A percentile compares a stretch with the other conserved stretches of the same genome.
Evolutionary conservation across 2,888 invertebrate species (phyloP).

Genomic region (Meta bourneti): DNA sequence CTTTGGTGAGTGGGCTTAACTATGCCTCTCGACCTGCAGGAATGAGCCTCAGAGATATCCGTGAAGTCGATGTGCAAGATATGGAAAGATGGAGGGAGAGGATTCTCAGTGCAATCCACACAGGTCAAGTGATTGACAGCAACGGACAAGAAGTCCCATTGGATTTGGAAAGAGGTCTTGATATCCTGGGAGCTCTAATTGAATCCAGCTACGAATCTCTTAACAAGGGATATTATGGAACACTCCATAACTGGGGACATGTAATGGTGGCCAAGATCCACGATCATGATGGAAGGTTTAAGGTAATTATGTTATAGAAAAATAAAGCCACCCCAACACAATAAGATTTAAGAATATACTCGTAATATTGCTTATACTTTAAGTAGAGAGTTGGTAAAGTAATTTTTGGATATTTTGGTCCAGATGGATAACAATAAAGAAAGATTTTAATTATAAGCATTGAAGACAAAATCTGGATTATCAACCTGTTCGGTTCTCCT

Average conservation of each 20-base stretch:
- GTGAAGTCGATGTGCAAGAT: conserved; percentile 70
- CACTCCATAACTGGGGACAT: conserved; percentile 91
- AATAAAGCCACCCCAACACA: conserved; percentile 27
- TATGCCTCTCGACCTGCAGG: conserved; percentile 77
- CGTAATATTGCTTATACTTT: too few relatives aligned
- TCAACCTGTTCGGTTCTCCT: too few relatives aligned
- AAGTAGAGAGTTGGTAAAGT: too few relatives aligned
- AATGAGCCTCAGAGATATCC: conserved; percentile 61
- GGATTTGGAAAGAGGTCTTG: conserved; percentile 87
- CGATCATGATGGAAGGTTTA: conserved; percentile 89
- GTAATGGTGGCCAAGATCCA: conserved; percentile 88
- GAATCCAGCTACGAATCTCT: conserved; percentile 83
- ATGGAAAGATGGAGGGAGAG: conserved; percentile 89
- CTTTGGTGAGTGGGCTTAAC: conserved; percentile 75
- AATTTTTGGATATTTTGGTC: too few relatives aligned
- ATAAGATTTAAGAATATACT: not conserved
- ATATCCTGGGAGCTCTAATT: conserved; percentile 89
- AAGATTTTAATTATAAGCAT: too few relatives aligned
- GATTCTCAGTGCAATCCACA: conserved; percentile 87
- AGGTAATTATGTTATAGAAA: conserved; percentile 82
- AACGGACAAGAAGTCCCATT: conserved; percentile 83
- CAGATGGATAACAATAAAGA: too few relatives aligned
- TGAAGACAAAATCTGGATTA: too few relatives aligned
- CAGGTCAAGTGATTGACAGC: conserved; percentile 84
- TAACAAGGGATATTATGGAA: conserved; percentile 83